Percentiles rank a stretch among this genome's conserved stretches.
These are phyloP conservation scores for Nothura maculosa DNA, from an alignment of 2,797 vertebrate species.

Conservation along the genomic window DNA sequence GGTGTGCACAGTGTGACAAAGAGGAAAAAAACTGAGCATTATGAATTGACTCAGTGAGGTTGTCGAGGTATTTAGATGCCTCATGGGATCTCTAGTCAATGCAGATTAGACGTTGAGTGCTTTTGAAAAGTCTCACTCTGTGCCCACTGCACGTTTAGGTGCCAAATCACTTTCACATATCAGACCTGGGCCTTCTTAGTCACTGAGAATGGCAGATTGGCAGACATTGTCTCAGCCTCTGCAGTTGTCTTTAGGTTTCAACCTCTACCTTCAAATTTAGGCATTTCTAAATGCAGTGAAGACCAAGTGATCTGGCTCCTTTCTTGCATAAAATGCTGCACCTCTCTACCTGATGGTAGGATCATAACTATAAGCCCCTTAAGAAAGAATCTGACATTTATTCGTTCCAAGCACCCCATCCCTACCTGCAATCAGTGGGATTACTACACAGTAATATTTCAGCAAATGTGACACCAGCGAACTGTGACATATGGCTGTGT, in stretches of 20 bases:
- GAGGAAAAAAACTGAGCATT: constrained; percentile 10
- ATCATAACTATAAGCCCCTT: neutral
- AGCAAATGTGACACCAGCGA: neutral
- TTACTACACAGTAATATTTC: neutral
- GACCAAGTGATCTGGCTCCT: neutral
- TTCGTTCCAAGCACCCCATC: neutral
- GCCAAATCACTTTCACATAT: constrained; percentile 10
- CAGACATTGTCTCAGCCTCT: neutral
- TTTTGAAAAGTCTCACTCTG: constrained; percentile 50
- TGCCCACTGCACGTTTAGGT: neutral
- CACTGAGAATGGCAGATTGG: neutral
- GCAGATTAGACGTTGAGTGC: constrained; percentile 43
- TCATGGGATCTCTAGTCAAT: constrained; percentile 36
- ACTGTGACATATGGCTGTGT: neutral
- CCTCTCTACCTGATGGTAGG: neutral
- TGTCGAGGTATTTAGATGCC: constrained; percentile 33
- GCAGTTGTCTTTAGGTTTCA: neutral
- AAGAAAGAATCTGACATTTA: neutral
- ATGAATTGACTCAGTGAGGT: constrained; percentile 17
- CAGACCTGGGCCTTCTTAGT: neutral
- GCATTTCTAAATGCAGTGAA: neutral
- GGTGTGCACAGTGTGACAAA: neutral
- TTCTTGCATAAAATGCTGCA: neutral
- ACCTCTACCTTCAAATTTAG: neutral
- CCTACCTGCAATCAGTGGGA: neutral